A percentile compares a stretch with the other conserved stretches of the same genome.
Evolutionary conservation across 2,113 vertebrate genomes (phyloP).

Genomic region (Craseonycteris thonglongyai): DNA sequence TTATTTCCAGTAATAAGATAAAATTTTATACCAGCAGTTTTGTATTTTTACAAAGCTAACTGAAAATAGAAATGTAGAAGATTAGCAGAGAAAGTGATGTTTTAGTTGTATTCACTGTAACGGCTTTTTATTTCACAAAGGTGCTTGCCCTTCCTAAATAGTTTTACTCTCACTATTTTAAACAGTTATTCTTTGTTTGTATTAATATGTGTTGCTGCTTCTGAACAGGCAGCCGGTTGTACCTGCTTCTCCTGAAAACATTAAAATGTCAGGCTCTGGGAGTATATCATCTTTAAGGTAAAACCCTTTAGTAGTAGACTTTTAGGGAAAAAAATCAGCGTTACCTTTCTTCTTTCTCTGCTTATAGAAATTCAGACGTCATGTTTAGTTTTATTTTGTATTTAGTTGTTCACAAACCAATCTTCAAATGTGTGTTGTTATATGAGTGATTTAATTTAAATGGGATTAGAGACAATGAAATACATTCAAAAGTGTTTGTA

Average conservation of each 20-base stretch:
- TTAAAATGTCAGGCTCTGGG: neutral
- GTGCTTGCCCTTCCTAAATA: neutral
- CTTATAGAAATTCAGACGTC: neutral
- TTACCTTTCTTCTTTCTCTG: neutral
- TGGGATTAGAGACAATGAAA: neutral
- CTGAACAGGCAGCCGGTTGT: neutral
- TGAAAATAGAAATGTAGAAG: neutral
- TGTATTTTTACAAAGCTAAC: neutral
- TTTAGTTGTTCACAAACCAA: neutral
- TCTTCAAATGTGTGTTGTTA: neutral
- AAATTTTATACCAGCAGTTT: neutral
- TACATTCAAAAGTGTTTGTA: neutral
- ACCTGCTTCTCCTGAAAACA: neutral
- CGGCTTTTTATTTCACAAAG: conserved; percentile 17
- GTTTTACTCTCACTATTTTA: neutral
- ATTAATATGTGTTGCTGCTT: neutral
- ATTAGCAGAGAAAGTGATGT: neutral
- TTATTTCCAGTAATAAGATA: conserved; percentile 31
- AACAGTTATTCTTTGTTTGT: neutral
- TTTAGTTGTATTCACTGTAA: neutral
- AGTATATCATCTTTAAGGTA: neutral
- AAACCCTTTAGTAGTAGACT: neutral
- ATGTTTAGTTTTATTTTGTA: conserved; percentile 15
- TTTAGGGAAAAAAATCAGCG: neutral
- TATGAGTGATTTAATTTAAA: neutral